phyloP scores from a whole-genome alignment of 2,113 vertebrate genomes.

The Pholis gunnellus region DNA sequence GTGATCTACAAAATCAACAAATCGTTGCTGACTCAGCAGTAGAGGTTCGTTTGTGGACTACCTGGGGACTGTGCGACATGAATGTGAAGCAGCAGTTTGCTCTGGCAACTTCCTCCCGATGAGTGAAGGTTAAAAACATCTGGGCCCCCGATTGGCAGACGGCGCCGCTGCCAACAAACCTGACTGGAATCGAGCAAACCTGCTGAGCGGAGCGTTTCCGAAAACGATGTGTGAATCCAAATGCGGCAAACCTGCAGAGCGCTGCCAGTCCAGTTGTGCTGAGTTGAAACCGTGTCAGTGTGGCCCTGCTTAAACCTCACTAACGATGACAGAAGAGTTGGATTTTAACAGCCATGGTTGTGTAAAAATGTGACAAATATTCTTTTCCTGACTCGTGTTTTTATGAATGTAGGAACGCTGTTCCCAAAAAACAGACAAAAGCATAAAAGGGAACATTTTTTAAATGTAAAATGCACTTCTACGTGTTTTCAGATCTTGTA shows the following conservation, averaged over 20 bases:
- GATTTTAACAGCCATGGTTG: not conserved
- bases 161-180: not conserved
- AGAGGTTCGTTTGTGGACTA: not conserved
- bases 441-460: not conserved
- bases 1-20: not conserved
- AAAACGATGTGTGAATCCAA: not conserved
- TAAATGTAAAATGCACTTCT: not conserved
- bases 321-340: not conserved
- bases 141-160: slow-evolving; percentile 10
- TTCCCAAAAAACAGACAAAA: not conserved
- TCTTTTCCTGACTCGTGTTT: not conserved
- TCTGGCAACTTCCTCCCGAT: not conserved
- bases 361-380: not conserved
- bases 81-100: slow-evolving; percentile 21
- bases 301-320: not conserved
- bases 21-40: not conserved
- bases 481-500: not conserved
- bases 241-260: slow-evolving; percentile 2
- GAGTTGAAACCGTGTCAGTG: not conserved
- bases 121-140: slow-evolving; percentile 36
- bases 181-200: slow-evolving; percentile 2
- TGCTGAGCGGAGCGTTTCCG: slow-evolving; percentile 31
- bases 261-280: not conserved
- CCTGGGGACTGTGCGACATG: slow-evolving; percentile 5
- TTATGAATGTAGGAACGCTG: not conserved